These are phyloP conservation scores for Heterotis niloticus DNA, from an alignment of 2,113 vertebrate species.

Conservation along the genomic window DNA sequence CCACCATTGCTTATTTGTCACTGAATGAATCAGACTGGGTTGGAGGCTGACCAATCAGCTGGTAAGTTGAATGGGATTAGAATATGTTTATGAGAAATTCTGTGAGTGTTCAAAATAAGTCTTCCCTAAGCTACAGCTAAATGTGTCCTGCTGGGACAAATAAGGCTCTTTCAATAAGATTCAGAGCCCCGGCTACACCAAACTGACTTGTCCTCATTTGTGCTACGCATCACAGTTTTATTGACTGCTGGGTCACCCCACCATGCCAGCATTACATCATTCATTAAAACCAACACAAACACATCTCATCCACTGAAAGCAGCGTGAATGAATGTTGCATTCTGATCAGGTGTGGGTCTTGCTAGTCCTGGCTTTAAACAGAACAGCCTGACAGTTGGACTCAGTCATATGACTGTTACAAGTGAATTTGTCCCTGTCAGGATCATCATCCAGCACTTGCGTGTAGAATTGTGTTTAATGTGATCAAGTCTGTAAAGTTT, in stretches of 20 bases:
- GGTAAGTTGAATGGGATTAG: not conserved
- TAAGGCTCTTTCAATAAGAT: not conserved
- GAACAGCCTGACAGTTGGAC: too few relatives aligned
- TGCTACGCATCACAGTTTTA: not conserved
- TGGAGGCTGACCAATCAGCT: not conserved
- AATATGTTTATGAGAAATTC: not conserved
- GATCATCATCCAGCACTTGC: too few relatives aligned
- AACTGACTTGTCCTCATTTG: not conserved
- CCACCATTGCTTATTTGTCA: not conserved
- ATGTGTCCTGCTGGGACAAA: not conserved
- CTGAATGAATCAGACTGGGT: not conserved
- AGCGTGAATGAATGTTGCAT: not conserved
- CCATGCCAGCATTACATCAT: too few relatives aligned
- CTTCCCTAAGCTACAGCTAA: not conserved
- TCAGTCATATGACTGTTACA: too few relatives aligned
- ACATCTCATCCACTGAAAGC: not conserved
- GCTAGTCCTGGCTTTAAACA: too few relatives aligned
- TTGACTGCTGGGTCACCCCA: not conserved
- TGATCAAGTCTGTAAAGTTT: too few relatives aligned
- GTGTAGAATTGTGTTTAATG: too few relatives aligned
- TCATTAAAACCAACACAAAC: not conserved
- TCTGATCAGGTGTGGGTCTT: not conserved
- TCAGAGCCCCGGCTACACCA: not conserved
- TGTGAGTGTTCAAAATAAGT: not conserved
- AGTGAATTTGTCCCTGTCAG: too few relatives aligned